Evolutionary conservation across 2,888 invertebrate species (phyloP).

Genomic region (Epinotia ramella): DNA sequence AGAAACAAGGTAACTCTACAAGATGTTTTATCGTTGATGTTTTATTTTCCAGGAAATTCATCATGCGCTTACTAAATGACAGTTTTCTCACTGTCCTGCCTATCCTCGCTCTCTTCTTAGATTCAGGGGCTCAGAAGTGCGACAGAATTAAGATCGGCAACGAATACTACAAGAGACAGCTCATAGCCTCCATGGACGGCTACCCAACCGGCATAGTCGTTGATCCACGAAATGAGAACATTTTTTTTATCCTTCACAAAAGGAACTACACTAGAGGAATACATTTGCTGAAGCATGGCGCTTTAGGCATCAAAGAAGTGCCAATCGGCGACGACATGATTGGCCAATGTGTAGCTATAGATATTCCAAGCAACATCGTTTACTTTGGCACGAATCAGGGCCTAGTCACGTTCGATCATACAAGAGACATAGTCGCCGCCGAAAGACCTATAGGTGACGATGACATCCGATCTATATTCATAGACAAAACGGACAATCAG

Average conservation of each 20-base stretch:
- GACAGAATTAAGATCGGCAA: constrained; percentile 74
- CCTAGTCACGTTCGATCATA: constrained; percentile 70
- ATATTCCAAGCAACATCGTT: constrained; percentile 62
- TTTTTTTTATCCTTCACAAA: constrained; percentile 78
- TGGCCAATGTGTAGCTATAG: constrained; percentile 76
- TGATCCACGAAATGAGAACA: constrained; percentile 73
- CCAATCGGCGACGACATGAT: constrained; percentile 71
- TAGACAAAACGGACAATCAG: constrained; percentile 71
- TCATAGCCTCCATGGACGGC: constrained; percentile 76
- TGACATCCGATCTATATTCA: constrained; percentile 74
- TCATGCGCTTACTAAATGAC: constrained; percentile 55
- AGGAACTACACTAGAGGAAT: constrained; percentile 78
- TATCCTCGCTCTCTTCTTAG: constrained; percentile 50
- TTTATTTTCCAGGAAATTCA: constrained; percentile 17
- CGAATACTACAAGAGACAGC: constrained; percentile 73
- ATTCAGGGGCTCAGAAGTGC: constrained; percentile 65
- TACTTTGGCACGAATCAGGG: constrained; percentile 80
- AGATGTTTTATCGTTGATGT: background rate
- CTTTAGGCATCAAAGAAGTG: constrained; percentile 72
- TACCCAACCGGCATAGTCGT: constrained; percentile 74
- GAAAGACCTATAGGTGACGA: constrained; percentile 79
- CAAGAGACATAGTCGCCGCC: constrained; percentile 68
- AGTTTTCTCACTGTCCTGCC: constrained; percentile 51
- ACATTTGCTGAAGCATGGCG: constrained; percentile 72
- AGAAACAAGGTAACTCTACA: background rate